phyloP scores from a whole-genome alignment of 2,888 invertebrate species.

The Cataglyphis albicans region DNA sequence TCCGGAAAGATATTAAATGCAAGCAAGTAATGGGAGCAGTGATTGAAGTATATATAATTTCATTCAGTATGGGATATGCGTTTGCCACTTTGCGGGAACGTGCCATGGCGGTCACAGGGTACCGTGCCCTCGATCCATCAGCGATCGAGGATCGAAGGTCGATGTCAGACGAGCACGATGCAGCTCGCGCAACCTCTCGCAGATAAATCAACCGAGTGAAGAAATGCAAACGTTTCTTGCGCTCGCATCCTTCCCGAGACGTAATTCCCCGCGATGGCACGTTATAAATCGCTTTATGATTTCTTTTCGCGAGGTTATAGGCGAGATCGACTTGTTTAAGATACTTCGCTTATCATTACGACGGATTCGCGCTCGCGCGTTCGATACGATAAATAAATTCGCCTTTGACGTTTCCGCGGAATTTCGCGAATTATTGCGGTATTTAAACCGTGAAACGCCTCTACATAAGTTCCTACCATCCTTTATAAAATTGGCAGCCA shows the following conservation, averaged over 20 bases:
- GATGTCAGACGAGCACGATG: conserved; percentile 48
- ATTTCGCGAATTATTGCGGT: conserved; percentile 46
- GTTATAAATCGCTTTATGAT: conserved; percentile 45
- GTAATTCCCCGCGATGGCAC: conserved; percentile 8
- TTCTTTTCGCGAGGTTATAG: not conserved
- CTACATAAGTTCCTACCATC: conserved; percentile 1
- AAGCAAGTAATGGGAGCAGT: conserved; percentile 55
- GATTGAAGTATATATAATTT: conserved; percentile 55
- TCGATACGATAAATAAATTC: not conserved
- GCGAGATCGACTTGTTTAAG: conserved; percentile 10
- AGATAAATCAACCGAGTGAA: conserved; percentile 46
- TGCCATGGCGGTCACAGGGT: conserved; percentile 45
- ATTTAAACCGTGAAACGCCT: conserved; percentile 38
- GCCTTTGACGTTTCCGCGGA: conserved; percentile 27
- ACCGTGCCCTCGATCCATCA: conserved; percentile 52
- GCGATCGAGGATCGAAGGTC: conserved; percentile 55
- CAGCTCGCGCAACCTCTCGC: conserved; percentile 36
- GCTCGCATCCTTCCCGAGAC: conserved; percentile 7
- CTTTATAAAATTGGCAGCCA: conserved; percentile 4
- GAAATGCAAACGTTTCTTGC: conserved; percentile 30
- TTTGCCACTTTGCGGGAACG: conserved; percentile 49
- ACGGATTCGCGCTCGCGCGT: not conserved
- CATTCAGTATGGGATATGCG: conserved; percentile 34
- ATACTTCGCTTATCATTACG: conserved; percentile 21
- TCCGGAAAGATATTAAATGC: conserved; percentile 1